Evolutionary conservation across 1,140 invertebrate species (phyloP).

Genomic region (Sarcophaga bullata): DNA sequence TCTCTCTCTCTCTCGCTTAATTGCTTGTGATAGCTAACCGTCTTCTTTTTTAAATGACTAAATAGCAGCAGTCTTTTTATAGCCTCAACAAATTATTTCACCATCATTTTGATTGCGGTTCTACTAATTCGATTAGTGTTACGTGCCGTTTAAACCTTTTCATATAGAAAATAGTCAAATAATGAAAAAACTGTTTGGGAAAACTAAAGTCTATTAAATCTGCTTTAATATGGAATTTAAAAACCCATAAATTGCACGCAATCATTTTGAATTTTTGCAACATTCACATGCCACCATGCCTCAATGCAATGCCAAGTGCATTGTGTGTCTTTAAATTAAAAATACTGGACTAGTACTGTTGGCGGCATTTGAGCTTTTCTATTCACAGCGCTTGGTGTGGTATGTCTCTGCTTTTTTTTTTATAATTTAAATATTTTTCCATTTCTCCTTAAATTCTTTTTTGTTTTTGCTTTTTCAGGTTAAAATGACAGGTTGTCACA

Average conservation of each 20-base stretch:
- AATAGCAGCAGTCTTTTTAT: slow-evolving; percentile 24
- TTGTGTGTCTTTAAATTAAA: neutral
- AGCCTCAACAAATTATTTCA: neutral
- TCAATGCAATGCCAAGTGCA: neutral
- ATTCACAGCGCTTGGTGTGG: too few species aligned
- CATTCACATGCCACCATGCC: neutral
- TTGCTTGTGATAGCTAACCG: too few species aligned
- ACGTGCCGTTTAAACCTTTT: neutral
- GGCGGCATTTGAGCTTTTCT: neutral
- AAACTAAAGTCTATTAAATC: neutral
- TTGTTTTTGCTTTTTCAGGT: too few species aligned
- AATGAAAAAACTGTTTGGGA: neutral
- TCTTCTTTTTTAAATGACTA: too few species aligned
- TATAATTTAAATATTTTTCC: too few species aligned
- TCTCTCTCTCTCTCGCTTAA: too few species aligned
- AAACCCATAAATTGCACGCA: slow-evolving; percentile 23
- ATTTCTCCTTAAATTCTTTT: too few species aligned
- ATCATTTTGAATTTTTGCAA: neutral
- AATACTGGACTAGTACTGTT: neutral
- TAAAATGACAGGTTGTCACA: neutral
- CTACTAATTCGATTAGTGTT: slow-evolving; percentile 35
- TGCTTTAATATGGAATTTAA: slow-evolving; percentile 10
- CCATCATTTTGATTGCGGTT: slow-evolving; percentile 32
- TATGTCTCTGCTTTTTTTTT: too few species aligned
- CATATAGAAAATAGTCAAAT: neutral